Base-by-base conservation (phyloP, 2,797 vertebrate species). In the Gymnoscopelus microlampas region DNA sequence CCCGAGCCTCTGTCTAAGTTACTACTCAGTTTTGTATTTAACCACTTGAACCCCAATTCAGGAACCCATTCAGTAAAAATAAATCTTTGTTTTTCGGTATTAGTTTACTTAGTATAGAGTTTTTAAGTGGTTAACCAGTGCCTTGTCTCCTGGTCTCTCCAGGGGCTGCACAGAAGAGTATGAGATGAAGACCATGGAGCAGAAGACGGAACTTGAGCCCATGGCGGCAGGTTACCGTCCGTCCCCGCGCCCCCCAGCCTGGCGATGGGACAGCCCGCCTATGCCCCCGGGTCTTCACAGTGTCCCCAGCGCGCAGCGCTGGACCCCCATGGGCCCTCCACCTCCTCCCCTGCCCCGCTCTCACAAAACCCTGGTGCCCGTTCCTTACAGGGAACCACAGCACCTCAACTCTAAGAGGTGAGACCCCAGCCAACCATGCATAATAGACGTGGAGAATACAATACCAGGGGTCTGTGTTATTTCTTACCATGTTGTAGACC, bases 101-200 rank as follows among this genome's bases (percentile, higher is more conserved):
- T 29, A 39, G 35, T 39, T 32, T 39, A 39, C 5, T 39, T 39
- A 8, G 35, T 6, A 10, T 44, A 9, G 9, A 44, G 39, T 44
- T 29, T 29, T 29, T 29, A 29, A 29, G 39, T 44, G 39, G 39
- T 44, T 44, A 44, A 44, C 39, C 39, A 44, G 39, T 9, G 8
- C 39, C 8, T 44, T 70, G 50, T 32, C 55, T 49, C 15, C 66
- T 15, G 48, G 12, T 82, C 2, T 79, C 35, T 63, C n/a, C 60
- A 98, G 96, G 92, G 96, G 96, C 65, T 97, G 96, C 93, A 95
- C 95, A 0, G 96, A 97, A 84, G 95, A 96, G 81, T 94, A 95
- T 60, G 95, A 95, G 85, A 95, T 96, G 94, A 96, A 92, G 89
- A 92, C 92, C 56, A 91, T 94, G 83, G 96, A 97, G 80, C 91